Percentiles rank a stretch among this genome's conserved stretches.
Conservation (phyloP, 2,888 invertebrate species). For the Nephrotoma guestfalica region DNA sequence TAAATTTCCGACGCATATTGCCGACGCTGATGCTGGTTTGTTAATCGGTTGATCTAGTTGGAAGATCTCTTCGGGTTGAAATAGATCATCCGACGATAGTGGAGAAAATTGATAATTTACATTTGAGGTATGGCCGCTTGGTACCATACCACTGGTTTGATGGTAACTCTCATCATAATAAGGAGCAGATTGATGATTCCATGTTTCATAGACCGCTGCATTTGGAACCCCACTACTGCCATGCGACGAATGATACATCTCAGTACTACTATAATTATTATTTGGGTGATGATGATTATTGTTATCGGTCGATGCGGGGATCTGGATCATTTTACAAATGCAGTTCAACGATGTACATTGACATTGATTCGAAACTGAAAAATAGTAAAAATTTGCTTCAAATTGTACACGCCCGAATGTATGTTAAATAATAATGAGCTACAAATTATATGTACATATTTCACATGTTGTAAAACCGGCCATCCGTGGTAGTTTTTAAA, state of each 20-base stretch:
- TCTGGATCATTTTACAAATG: neutral
- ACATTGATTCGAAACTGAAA: neutral
- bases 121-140: neutral
- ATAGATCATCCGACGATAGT: neutral
- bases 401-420: neutral
- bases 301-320: neutral
- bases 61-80: conserved; percentile 54
- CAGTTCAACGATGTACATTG: neutral
- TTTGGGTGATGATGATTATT: neutral
- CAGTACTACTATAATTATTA: neutral
- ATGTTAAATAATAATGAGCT: neutral
- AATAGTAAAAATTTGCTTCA: neutral
- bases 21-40: neutral
- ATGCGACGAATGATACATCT: neutral
- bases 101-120: conserved; percentile 2
- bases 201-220: neutral
- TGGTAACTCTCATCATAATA: neutral
- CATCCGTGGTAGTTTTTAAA: too few species aligned
- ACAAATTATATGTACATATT: neutral
- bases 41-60: conserved; percentile 54
- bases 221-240: neutral
- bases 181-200: neutral
- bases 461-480: neutral
- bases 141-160: neutral
- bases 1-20: conserved; percentile 38